Evolutionary conservation across 2,888 invertebrate species (phyloP).

Genomic region (Neoitamus cyanurus): DNA sequence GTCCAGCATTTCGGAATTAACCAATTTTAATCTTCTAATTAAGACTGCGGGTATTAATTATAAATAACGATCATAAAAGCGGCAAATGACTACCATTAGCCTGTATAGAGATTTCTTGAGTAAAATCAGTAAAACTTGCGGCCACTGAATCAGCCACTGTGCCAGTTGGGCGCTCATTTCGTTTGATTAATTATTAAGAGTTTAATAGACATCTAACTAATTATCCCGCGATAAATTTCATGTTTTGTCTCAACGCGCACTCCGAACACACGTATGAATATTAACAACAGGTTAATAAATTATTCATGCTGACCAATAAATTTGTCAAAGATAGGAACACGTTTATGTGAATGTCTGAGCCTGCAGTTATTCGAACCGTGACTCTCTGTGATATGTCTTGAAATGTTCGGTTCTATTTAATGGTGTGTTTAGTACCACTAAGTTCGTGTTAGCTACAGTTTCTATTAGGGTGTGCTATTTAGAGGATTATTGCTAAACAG

Average conservation of each 20-base stretch:
- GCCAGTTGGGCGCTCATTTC: background rate
- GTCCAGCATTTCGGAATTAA: background rate
- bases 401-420: conserved; percentile 20
- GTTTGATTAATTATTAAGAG: conserved; percentile 55
- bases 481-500: background rate
- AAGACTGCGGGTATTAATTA: conserved; percentile 22
- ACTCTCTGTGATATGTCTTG: background rate
- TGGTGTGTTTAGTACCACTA: conserved; percentile 44
- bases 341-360: conserved; percentile 45
- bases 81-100: conserved; percentile 27
- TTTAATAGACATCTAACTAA: conserved; percentile 57
- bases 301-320: conserved; percentile 56
- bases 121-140: conserved; percentile 3
- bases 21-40: conserved; percentile 11
- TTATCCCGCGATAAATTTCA: conserved; percentile 57
- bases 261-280: conserved; percentile 47
- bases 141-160: conserved; percentile 22
- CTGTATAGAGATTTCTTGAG: background rate
- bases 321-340: conserved; percentile 57
- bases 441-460: conserved; percentile 33
- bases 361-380: background rate
- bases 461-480: background rate
- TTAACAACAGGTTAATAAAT: conserved; percentile 54
- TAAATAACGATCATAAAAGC: conserved; percentile 20
- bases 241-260: conserved; percentile 52